Base-by-base conservation (phyloP, 2,797 vertebrate species). In the Numenius phaeopus region DNA sequence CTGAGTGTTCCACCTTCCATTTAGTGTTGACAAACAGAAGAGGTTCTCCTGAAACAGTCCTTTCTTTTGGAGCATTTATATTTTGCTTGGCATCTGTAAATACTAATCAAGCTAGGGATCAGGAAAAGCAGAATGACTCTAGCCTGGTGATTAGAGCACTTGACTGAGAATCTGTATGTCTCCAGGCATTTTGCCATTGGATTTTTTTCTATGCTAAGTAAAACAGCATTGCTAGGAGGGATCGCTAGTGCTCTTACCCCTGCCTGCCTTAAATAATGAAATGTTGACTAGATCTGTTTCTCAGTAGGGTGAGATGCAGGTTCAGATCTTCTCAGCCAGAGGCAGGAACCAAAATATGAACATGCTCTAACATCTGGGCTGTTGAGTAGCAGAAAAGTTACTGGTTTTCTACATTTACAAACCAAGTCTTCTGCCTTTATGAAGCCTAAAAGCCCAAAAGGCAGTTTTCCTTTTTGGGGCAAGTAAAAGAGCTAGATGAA, bases 111-210 rank as follows among this genome's bases (percentile, higher is more conserved):
- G 42, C 52, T 58, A 58, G 44, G 52, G 71, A 94, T 83, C 24
- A 67, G 59, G 70, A 76, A 84, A 89, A 96, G 69, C 59, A 89
- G 81, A 87, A 82, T 84, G 27, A 72, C 39, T 95, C 21, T 52
- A 84, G 39, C 55, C 52, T 94, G 50, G 81, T 77, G 70, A 82
- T 95, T 76, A 85, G 73, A 83, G 44, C 32, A 64, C 69, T 94
- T 96, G 76, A 83, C 49, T 78, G 77, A 82, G 83, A 92, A 84
- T 79, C 76, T 85, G 0, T 78, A 55, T 54, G 44, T 89, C 83
- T 94, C 52, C n/a, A 87, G 84, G 81, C n/a, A 2, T 83, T 82
- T 81, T 92, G 66, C 66, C 83, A 71, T 34, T 67, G 75, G 66
- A 26, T 80, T 89, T 89, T 90, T 71, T 91, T 71, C 71, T 75